These are phyloP conservation scores for Sardina pilchardus DNA, from an alignment of 2,113 vertebrate species.

Conservation along the genomic window DNA sequence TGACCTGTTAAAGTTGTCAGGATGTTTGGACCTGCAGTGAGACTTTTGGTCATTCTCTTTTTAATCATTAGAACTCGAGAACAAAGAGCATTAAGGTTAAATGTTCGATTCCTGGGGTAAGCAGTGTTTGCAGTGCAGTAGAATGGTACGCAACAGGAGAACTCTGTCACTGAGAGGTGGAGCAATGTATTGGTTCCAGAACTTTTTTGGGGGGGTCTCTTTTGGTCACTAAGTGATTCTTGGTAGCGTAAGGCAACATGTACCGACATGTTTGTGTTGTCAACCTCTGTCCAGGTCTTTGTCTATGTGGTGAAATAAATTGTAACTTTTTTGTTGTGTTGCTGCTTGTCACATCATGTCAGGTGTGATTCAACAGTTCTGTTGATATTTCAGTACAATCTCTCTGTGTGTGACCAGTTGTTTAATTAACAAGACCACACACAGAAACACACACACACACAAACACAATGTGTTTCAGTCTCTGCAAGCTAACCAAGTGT, in stretches of 20 bases:
- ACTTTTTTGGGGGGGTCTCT: not conserved
- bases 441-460: not conserved
- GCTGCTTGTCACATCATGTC: slow-evolving; percentile 10
- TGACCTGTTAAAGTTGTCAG: not conserved
- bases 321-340: not conserved
- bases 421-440: not conserved
- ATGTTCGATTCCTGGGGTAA: not conserved
- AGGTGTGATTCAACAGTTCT: not conserved
- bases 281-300: not conserved
- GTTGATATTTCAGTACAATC: not conserved
- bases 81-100: not conserved
- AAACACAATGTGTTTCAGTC: not conserved
- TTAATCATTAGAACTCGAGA: not conserved
- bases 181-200: not conserved
- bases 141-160: not conserved
- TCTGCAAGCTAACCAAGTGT: not conserved
- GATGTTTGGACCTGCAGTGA: slow-evolving; percentile 7
- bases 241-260: not conserved
- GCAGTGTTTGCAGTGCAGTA: slow-evolving; percentile 8
- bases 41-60: not conserved
- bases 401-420: not conserved
- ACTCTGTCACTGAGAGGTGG: not conserved
- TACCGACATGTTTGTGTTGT: slow-evolving; percentile 4
- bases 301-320: not conserved
- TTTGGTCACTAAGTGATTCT: slow-evolving; percentile 17